phyloP scores from a whole-genome alignment of 2,113 vertebrate species.

The Malaclemys terrapin region DNA sequence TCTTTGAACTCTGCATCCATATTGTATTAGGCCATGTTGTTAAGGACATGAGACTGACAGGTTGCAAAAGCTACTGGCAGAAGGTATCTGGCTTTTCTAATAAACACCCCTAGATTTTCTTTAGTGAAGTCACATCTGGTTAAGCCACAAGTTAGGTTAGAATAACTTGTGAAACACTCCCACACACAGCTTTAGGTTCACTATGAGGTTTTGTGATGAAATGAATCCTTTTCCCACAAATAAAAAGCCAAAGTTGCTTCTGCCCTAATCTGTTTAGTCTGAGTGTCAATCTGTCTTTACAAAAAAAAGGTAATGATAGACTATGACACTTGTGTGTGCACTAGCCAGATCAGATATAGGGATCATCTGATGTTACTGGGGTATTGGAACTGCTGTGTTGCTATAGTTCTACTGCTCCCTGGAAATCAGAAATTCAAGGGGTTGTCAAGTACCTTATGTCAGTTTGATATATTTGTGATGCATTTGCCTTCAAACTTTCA shows the following conservation, averaged over 20 bases:
- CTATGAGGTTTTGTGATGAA: background rate
- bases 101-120: conserved; percentile 14
- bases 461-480: background rate
- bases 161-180: background rate
- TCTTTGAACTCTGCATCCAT: background rate
- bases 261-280: conserved; percentile 66
- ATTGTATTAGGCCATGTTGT: background rate
- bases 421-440: background rate
- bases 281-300: conserved; percentile 12
- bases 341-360: conserved; percentile 44
- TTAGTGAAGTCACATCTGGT: background rate
- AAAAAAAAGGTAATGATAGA: conserved; percentile 9
- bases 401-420: conserved; percentile 13
- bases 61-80: background rate
- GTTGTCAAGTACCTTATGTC: background rate
- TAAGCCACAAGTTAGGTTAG: conserved; percentile 31
- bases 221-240: conserved; percentile 37
- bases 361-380: conserved; percentile 4
- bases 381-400: background rate
- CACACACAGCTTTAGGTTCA: background rate
- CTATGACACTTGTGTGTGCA: conserved; percentile 35
- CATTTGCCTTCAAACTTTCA: background rate
- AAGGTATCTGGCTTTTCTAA: background rate
- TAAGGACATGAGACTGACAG: background rate
- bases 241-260: conserved; percentile 24